A percentile compares a stretch with the other conserved stretches of the same genome.
Evolutionary conservation across 2,797 vertebrate species (phyloP).

Genomic region (Tragopan temminckii): DNA sequence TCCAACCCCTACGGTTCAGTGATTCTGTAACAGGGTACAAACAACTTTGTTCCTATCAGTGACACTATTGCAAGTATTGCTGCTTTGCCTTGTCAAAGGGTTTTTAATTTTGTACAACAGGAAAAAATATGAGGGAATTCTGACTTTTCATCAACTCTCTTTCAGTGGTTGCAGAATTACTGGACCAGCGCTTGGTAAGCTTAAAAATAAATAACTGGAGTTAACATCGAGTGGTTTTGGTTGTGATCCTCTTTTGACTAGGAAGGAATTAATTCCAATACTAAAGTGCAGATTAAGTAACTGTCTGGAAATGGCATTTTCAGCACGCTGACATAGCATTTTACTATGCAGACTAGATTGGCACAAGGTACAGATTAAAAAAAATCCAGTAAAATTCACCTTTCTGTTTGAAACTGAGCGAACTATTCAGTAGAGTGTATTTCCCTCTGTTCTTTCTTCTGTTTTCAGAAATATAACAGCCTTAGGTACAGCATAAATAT

Average conservation of each 20-base stretch:
- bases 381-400: neutral
- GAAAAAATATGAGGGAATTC: neutral
- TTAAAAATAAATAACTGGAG: neutral
- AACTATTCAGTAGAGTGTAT: neutral
- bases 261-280: neutral
- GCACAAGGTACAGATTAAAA: neutral
- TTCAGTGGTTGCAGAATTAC: neutral
- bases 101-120: neutral
- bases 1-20: neutral
- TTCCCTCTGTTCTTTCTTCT: neutral
- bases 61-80: neutral
- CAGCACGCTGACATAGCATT: neutral
- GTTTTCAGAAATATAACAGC: neutral
- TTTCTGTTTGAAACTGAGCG: neutral
- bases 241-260: neutral
- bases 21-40: neutral
- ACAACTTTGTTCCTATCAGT: neutral
- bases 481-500: conserved; percentile 17
- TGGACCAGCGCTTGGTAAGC: neutral
- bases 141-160: neutral
- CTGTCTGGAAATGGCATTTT: neutral
- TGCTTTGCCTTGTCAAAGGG: neutral
- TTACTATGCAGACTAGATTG: neutral
- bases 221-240: neutral
- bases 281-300: neutral